These are phyloP conservation scores for Neelides folsomi DNA, from an alignment of 2,888 invertebrate genomes.

Conservation along the genomic window DNA sequence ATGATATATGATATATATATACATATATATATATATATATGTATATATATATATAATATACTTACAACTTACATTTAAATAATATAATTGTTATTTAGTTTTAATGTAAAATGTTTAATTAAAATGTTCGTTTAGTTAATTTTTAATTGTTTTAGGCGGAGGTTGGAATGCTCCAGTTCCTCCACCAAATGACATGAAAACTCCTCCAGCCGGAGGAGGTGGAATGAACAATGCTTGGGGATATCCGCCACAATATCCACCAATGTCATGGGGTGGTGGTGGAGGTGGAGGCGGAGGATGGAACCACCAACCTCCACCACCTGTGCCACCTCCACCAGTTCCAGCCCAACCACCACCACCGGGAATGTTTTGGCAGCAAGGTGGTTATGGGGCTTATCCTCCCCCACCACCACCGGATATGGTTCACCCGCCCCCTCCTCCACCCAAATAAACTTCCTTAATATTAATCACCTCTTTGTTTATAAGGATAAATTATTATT, in stretches of 20 bases:
- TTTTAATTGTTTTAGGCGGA: background rate
- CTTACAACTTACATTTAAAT: too few relatives aligned
- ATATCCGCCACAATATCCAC: slow-evolving; percentile 33
- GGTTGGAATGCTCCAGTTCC: slow-evolving; percentile 8
- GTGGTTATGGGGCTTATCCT: slow-evolving; percentile 37
- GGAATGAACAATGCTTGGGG: slow-evolving; percentile 31
- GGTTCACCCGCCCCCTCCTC: slow-evolving; percentile 38
- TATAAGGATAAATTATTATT: too few relatives aligned
- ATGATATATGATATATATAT: too few relatives aligned
- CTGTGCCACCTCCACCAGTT: slow-evolving; percentile 32
- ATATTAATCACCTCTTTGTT: too few relatives aligned
- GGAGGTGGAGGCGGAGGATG: slow-evolving; percentile 17
- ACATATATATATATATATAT: too few relatives aligned
- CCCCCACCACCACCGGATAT: slow-evolving; percentile 46
- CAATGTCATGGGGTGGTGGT: slow-evolving; percentile 30
- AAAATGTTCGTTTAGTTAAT: background rate
- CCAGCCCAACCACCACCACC: slow-evolving; percentile 43
- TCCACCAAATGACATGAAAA: slow-evolving; percentile 6
- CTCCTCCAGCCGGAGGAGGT: slow-evolving; percentile 6
- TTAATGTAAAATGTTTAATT: background rate
- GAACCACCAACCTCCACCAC: slow-evolving; percentile 34
- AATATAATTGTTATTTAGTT: too few relatives aligned
- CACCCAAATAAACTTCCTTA: slow-evolving; percentile 27
- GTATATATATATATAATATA: too few relatives aligned
- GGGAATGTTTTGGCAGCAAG: slow-evolving; percentile 30